These are phyloP conservation scores for Pedionomus torquatus DNA, from an alignment of 2,113 vertebrate genomes.

Conservation along the genomic window DNA sequence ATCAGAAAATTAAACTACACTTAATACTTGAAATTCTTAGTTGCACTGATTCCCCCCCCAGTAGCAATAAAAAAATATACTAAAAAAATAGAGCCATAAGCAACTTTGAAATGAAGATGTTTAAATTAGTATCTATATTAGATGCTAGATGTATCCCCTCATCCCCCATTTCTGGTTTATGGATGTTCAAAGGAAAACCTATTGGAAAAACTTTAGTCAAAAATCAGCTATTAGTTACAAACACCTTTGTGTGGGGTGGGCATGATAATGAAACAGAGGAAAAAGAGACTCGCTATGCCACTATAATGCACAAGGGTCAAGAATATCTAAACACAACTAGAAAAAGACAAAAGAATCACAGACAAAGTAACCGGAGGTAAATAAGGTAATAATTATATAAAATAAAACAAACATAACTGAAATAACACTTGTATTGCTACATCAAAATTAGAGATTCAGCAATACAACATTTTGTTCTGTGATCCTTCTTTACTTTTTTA, in stretches of 20 bases:
- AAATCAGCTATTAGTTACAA: constrained; percentile 52
- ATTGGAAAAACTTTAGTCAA: neutral
- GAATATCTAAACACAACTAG: constrained; percentile 74
- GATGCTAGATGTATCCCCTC: neutral
- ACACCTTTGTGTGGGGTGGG: constrained; percentile 57
- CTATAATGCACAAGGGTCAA: constrained; percentile 62
- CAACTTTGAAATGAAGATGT: neutral
- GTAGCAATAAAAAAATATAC: neutral
- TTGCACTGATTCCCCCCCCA: neutral
- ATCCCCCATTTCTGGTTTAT: neutral
- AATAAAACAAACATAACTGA: constrained; percentile 43
- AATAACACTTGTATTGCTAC: constrained; percentile 36
- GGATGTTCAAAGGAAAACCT: neutral
- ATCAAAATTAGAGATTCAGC: constrained; percentile 50
- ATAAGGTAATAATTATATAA: constrained; percentile 26
- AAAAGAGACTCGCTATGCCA: constrained; percentile 69
- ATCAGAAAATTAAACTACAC: neutral
- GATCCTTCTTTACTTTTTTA: constrained; percentile 76
- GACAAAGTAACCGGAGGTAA: constrained; percentile 65
- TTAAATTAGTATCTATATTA: neutral
- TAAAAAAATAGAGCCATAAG: neutral
- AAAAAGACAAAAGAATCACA: constrained; percentile 81
- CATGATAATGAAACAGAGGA: constrained; percentile 65
- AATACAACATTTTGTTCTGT: constrained; percentile 79
- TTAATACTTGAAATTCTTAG: neutral